A percentile compares a stretch with the other conserved stretches of the same genome.
phyloP scores from a whole-genome alignment of 2,888 invertebrate species.

The Himalopsyche anomala region DNA sequence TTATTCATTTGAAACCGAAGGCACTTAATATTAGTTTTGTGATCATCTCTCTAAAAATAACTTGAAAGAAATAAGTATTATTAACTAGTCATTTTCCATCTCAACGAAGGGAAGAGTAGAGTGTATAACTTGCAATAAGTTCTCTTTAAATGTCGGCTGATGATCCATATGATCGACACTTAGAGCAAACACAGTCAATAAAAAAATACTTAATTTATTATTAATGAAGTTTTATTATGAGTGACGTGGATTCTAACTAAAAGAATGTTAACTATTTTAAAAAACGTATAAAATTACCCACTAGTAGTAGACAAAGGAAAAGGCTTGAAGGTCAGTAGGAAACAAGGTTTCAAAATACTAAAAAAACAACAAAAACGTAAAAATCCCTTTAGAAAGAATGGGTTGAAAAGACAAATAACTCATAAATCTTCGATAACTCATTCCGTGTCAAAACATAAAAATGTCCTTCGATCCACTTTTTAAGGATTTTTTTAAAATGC shows the following conservation, averaged over 20 bases:
- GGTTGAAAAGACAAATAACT: slow-evolving; percentile 51
- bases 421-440: slow-evolving; percentile 45
- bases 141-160: too few relatives aligned
- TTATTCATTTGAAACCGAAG: too few relatives aligned
- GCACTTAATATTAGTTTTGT: too few relatives aligned
- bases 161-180: too few relatives aligned
- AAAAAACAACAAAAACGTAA: neutral
- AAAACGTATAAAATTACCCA: slow-evolving; percentile 1
- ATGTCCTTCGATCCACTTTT: slow-evolving; percentile 50
- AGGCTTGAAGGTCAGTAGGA: slow-evolving; percentile 61
- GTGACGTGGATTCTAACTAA: slow-evolving; percentile 6
- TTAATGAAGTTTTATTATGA: too few relatives aligned
- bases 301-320: slow-evolving; percentile 43
- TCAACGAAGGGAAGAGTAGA: too few relatives aligned
- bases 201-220: too few relatives aligned
- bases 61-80: too few relatives aligned
- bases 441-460: slow-evolving; percentile 48
- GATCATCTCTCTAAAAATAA: too few relatives aligned
- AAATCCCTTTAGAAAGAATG: slow-evolving; percentile 48
- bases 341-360: slow-evolving; percentile 18
- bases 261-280: neutral
- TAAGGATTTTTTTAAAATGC: slow-evolving; percentile 12
- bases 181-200: too few relatives aligned
- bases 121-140: too few relatives aligned
- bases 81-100: too few relatives aligned